Evolutionary conservation across 2,888 invertebrate species (phyloP).

Genomic region (Polymixis lichenea): DNA sequence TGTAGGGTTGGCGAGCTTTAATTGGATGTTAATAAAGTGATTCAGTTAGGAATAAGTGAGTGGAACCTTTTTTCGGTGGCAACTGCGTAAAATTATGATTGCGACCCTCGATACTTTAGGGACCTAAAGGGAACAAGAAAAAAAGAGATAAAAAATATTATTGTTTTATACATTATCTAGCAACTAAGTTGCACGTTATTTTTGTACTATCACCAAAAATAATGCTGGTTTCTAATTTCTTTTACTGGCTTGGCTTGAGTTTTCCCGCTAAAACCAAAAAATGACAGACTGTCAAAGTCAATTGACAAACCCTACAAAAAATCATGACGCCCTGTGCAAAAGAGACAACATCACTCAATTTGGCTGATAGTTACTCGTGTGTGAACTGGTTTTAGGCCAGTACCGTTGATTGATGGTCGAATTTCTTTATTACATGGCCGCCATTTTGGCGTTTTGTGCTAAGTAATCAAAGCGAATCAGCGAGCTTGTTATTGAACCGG

Average conservation of each 20-base stretch:
- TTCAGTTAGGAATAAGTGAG: constrained; percentile 59
- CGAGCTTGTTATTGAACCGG: constrained; percentile 1
- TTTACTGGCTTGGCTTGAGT: neutral
- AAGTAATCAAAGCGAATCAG: constrained; percentile 20
- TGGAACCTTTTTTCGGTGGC: constrained; percentile 46
- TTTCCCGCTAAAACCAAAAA: constrained; percentile 20
- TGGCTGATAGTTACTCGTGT: constrained; percentile 30
- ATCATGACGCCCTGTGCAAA: constrained; percentile 32
- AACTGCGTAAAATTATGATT: constrained; percentile 20
- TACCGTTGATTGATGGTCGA: constrained; percentile 42
- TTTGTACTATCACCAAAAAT: neutral
- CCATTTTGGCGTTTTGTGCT: constrained; percentile 49
- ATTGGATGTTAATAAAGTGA: constrained; percentile 70
- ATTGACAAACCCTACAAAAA: constrained; percentile 12
- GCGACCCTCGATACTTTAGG: constrained; percentile 26
- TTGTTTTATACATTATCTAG: neutral
- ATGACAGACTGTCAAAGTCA: constrained; percentile 30
- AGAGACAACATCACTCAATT: constrained; percentile 45
- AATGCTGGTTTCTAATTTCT: too few relatives aligned
- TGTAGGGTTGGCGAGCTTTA: constrained; percentile 63
- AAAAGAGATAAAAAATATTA: constrained; percentile 6
- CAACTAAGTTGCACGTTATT: neutral
- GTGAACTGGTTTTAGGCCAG: constrained; percentile 45
- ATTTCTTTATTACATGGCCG: constrained; percentile 33
- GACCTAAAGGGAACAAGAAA: neutral